Conservation (phyloP, 2,797 vertebrate species). For the Macropus fuliginosus region DNA sequence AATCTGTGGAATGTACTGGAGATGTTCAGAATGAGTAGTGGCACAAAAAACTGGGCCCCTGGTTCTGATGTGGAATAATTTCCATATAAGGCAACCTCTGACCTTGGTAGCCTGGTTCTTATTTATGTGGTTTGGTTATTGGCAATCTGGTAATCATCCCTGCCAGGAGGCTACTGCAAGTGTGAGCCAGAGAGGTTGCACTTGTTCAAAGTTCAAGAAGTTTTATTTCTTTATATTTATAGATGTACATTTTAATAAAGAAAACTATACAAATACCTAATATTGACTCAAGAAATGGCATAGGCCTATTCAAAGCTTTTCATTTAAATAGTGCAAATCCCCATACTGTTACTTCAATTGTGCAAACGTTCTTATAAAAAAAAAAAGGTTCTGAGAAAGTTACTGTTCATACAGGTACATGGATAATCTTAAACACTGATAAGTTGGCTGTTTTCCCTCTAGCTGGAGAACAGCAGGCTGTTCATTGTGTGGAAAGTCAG, state of each 20-base stretch:
- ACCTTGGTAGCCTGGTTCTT: background rate
- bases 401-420: slow-evolving; percentile 2
- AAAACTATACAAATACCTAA: slow-evolving; percentile 22
- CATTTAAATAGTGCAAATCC: slow-evolving; percentile 25
- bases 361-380: slow-evolving; percentile 28
- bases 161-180: background rate
- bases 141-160: background rate
- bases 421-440: slow-evolving; percentile 30
- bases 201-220: slow-evolving; percentile 23
- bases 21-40: background rate
- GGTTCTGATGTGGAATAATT: background rate
- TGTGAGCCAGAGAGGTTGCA: slow-evolving; percentile 7
- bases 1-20: background rate
- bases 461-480: background rate
- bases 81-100: background rate
- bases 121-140: background rate
- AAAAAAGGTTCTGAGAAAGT: slow-evolving; percentile 45
- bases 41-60: background rate
- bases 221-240: slow-evolving; percentile 37
- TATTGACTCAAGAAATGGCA: background rate
- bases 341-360: background rate
- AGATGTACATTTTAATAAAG: slow-evolving; percentile 35
- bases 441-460: slow-evolving; percentile 43
- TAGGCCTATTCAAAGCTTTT: background rate
- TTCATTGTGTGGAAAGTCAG: slow-evolving; percentile 54